These are phyloP conservation scores for Mormyrus hasselquistii DNA, from an alignment of 2,797 vertebrate species.

Conservation along the genomic window DNA sequence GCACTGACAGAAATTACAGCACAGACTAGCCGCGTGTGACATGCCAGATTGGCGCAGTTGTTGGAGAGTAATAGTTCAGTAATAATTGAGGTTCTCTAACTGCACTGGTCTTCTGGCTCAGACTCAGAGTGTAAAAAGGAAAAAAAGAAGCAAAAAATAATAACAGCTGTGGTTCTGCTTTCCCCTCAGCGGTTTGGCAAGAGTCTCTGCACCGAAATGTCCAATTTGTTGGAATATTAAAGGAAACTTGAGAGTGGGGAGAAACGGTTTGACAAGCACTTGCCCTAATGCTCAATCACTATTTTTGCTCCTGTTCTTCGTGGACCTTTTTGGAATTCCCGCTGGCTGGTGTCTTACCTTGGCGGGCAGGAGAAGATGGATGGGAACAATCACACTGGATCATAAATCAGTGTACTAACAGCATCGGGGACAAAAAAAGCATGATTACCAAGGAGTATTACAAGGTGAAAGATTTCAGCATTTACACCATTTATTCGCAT, in stretches of 20 bases:
- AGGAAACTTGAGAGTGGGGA: constrained; percentile 12
- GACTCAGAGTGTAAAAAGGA: neutral
- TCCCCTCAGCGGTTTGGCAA: neutral
- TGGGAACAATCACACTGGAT: constrained; percentile 32
- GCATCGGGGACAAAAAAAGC: constrained; percentile 16
- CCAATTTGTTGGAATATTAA: constrained; percentile 11
- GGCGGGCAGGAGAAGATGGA: constrained; percentile 36
- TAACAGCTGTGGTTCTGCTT: neutral
- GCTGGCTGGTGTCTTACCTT: constrained; percentile 27
- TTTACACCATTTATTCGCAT: constrained; percentile 7
- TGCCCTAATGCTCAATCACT: constrained; percentile 31
- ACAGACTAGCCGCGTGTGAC: neutral
- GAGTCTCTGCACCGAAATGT: neutral
- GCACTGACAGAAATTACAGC: neutral
- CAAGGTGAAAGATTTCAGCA: constrained; percentile 3
- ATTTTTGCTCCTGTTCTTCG: neutral
- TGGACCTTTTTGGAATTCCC: constrained; percentile 8
- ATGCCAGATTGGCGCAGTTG: neutral
- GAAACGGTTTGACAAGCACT: constrained; percentile 29
- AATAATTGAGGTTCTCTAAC: neutral
- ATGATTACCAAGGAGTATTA: constrained; percentile 13
- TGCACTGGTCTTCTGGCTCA: neutral
- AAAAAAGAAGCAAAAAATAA: neutral
- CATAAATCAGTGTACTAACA: constrained; percentile 40
- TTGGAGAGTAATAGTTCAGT: neutral